Base-by-base conservation (phyloP, 2,113 vertebrate species). In the Hippopotamus amphibius region DNA sequence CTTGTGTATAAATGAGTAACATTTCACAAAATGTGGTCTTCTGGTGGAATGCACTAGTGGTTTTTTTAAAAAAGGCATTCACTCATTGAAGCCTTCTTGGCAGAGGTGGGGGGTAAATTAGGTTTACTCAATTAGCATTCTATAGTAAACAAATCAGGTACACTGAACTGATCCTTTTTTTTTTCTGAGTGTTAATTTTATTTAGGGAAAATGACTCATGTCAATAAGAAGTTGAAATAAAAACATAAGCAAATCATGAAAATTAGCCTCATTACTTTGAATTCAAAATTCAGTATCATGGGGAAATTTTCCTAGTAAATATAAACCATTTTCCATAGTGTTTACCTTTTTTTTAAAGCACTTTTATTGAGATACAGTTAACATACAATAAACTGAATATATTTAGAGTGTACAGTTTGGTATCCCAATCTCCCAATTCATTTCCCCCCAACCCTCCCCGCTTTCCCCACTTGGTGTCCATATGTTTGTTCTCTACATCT, bases 11-110 rank as follows among this genome's bases (percentile, higher is more conserved):
- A 90, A 0, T 77, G 28, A 79, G 90, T 50, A 92, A 69, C 22
- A 76, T 80, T 95, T 93, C 57, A 14, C 4, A 96, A 93, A 97
- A 95, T 80, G 57, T 82, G 41, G 26, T 89, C 46, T 89, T 96
- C 26, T 84, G 30, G 72, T 17, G 28, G 10, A 96, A 76, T 79
- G 37, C 21, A 69, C 57, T 72, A 57, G 28, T 69, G 50, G 50
- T 68, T 93, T 81, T 24, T 57, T 77, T 95, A 24, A 55, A 72
- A 57, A 43, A 72, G 43, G 5, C 22, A 77, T 76, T 87, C 82
- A 21, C 28, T 88, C 65, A 77, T 65, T 53, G 4, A 90, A 14
- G 14, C 19, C 16, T 76, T 92, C 53, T 71, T 94, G 66, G 91
- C 50, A 94, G 50, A 86, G 26, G 12, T 83, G 77, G 33, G 95